Evolutionary conservation across 1,140 invertebrate species (phyloP).

Genomic region (Pseudomyrmex sp.): DNA sequence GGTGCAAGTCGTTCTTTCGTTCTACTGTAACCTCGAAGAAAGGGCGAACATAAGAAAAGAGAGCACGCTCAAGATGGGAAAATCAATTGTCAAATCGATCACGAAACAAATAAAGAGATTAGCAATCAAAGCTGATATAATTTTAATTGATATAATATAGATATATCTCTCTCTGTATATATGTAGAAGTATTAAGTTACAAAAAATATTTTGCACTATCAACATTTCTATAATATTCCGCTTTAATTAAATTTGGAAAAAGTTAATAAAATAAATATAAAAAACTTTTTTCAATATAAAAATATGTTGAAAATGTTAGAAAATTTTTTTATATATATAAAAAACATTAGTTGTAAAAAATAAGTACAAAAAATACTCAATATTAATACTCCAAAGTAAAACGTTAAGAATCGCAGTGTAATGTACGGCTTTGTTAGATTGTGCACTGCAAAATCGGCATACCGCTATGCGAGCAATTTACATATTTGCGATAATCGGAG

Average conservation of each 20-base stretch:
- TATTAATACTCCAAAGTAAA: not conserved
- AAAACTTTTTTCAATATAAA: too few species aligned
- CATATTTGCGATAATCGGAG: constrained; percentile 19
- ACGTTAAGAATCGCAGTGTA: not conserved
- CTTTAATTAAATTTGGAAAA: too few species aligned
- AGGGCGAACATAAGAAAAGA: constrained; percentile 10
- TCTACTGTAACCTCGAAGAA: constrained; percentile 42
- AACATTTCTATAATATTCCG: too few species aligned
- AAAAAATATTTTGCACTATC: too few species aligned
- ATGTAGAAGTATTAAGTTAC: too few species aligned
- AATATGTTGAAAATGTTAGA: not conserved
- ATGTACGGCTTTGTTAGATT: not conserved
- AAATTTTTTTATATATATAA: too few species aligned
- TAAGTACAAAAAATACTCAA: not conserved
- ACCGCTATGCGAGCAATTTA: not conserved
- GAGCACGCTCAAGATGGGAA: constrained; percentile 24
- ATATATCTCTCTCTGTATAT: too few species aligned
- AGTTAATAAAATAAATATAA: too few species aligned
- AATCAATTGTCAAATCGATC: constrained; percentile 24
- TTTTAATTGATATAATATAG: not conserved
- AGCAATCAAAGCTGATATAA: not conserved
- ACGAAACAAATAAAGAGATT: not conserved
- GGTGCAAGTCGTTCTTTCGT: constrained; percentile 52
- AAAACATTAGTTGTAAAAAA: not conserved
- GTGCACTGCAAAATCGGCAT: not conserved